Evolutionary conservation across 1,140 invertebrate genomes (phyloP), one percentile per base, ranked within the genome.

Genomic region (Matsumurasca onukii): DNA sequence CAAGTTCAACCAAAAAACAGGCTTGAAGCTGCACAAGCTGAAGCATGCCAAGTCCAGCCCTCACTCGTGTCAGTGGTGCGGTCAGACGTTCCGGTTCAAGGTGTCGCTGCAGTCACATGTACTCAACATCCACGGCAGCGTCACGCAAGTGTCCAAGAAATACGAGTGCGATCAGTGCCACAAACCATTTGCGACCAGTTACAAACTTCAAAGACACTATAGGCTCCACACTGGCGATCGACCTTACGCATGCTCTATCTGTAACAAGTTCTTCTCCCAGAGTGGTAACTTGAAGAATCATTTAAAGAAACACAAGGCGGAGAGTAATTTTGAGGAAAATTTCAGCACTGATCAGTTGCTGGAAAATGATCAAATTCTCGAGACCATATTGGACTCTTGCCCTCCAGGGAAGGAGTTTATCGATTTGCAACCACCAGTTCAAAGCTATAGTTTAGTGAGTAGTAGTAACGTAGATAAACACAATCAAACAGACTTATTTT

Each of bases 11-110:
- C 67, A 68, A 39, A 68, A 68, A 39, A 34, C 15, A 22, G 48
- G 27, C 45, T 31, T 74, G 13, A 66, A 67, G 20, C 66, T 69
- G 30, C 85, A 86, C 71, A 81, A 81, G 68, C 75, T 85, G 29
- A 82, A 80, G 20, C 85, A 86, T 72, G 83, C 85, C 0, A 84
- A 84, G 0, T 84, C 85, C 69, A 76, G 81, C 61, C 85, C 85
- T 0, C 86, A 78, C 70, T 73, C 71, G 31, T 87, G 85, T 72
- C 77, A 72, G 0, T 74, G 77, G 64, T 85, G 83, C 73, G 79
- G 77, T 2, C 84, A 83, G 74, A 78, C 80, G 45, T 85, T 86
- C 76, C 78, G 77, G 39, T 31, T 62, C 31, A 74, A 74, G 20
- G 64, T 68, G n/a, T 72, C 68, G 9, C 48, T 75, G 20, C 68